Percentiles rank a stretch among this genome's conserved stretches.
These are phyloP conservation scores for Atlantisia rogersi DNA, from an alignment of 2,113 vertebrate species.

Conservation along the genomic window DNA sequence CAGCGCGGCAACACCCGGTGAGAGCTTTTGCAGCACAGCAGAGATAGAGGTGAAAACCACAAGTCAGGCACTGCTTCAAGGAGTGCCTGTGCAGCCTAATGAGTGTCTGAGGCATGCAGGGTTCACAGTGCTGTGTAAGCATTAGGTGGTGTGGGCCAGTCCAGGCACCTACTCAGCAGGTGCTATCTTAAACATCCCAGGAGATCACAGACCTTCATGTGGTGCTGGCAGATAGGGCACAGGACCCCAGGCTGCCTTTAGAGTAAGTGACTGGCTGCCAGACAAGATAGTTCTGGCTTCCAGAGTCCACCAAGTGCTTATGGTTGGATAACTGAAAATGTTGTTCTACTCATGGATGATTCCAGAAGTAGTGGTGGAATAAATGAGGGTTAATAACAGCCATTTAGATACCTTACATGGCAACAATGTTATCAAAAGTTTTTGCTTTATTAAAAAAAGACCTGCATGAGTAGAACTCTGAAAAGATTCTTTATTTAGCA, in stretches of 20 bases:
- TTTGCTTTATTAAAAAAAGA: background rate
- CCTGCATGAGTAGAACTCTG: background rate
- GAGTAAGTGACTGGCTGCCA: background rate
- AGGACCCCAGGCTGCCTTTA: background rate
- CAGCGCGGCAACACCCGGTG: background rate
- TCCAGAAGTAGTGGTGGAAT: background rate
- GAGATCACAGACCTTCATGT: background rate
- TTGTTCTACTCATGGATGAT: background rate
- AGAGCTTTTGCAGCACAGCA: background rate
- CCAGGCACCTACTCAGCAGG: background rate
- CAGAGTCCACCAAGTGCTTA: background rate
- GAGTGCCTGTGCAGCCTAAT: background rate
- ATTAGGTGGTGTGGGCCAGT: background rate
- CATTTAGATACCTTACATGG: background rate
- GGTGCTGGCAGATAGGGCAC: background rate
- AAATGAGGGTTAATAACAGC: background rate
- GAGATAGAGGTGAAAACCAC: background rate
- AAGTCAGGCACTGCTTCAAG: background rate
- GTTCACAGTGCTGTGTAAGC: background rate
- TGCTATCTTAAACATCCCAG: background rate
- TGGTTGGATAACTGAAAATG: background rate
- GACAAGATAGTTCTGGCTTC: background rate
- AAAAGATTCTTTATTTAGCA: constrained; percentile 10
- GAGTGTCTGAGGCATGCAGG: background rate
- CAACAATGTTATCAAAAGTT: background rate